Conservation (phyloP, 2,113 vertebrate species). For the human region DNA sequence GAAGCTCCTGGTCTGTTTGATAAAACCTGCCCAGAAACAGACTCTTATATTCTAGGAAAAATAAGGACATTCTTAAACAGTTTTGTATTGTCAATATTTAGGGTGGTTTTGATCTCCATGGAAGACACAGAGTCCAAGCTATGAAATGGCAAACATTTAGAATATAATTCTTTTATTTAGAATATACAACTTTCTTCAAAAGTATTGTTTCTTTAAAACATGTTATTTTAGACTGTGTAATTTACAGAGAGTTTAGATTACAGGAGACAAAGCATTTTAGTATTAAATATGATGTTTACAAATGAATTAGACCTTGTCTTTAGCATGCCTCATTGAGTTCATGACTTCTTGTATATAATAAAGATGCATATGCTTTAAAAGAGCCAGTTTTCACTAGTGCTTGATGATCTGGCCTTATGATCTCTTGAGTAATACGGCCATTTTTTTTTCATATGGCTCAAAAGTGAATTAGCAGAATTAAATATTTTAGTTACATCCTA, state of each 20-base stretch:
- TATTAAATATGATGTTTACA: background rate
- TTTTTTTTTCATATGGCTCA: background rate
- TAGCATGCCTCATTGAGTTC: background rate
- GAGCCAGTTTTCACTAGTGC: background rate
- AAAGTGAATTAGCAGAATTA: background rate
- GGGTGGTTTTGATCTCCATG: background rate
- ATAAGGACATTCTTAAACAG: background rate
- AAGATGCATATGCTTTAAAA: background rate
- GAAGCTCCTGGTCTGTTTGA: background rate
- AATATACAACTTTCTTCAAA: background rate
- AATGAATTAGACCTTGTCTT: background rate
- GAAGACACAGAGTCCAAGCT: background rate
- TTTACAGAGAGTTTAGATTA: background rate
- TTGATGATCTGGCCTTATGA: background rate
- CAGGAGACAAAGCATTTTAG: background rate
- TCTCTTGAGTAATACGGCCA: background rate
- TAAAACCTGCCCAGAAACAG: background rate
- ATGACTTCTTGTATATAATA: background rate
- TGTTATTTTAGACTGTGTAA: background rate
- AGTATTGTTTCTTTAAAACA: background rate
- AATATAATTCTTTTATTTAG: background rate
- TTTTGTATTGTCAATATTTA: background rate
- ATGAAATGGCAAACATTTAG: background rate
- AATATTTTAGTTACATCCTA: background rate
- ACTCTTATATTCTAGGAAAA: background rate